These are phyloP conservation scores for Callorhinus ursinus DNA, from an alignment of 2,113 vertebrate genomes.

Conservation along the genomic window DNA sequence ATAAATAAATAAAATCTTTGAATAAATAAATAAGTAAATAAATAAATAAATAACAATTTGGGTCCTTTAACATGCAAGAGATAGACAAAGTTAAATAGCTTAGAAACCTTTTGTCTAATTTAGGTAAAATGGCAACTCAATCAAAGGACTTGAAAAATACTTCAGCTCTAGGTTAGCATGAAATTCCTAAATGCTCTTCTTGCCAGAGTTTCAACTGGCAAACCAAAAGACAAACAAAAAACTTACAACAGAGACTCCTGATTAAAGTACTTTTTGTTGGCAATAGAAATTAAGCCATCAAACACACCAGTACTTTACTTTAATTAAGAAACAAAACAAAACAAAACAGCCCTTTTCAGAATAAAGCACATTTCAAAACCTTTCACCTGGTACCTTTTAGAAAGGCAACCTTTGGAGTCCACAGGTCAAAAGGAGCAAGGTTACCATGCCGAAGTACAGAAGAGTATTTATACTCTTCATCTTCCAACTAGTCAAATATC, in stretches of 20 bases:
- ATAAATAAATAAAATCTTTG: neutral
- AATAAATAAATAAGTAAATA: neutral
- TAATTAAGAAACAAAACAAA: neutral
- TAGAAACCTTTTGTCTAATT: conserved; percentile 72
- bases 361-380: conserved; percentile 27
- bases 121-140: conserved; percentile 74
- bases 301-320: neutral
- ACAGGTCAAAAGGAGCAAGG: neutral
- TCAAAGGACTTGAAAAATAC: conserved; percentile 73
- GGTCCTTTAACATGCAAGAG: conserved; percentile 49
- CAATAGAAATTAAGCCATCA: conserved; percentile 75
- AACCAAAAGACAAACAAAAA: conserved; percentile 81
- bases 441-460: neutral
- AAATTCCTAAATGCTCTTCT: conserved; percentile 74
- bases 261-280: conserved; percentile 82
- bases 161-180: conserved; percentile 72
- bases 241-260: conserved; percentile 81
- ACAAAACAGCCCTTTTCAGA: conserved; percentile 62
- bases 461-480: neutral
- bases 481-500: neutral
- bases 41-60: neutral
- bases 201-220: conserved; percentile 77
- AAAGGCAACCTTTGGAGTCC: neutral
- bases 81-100: conserved; percentile 73
- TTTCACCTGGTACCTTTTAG: conserved; percentile 22